Percentiles rank a stretch among this genome's conserved stretches.
These are phyloP conservation scores for Artibeus lituratus DNA, from an alignment of 2,797 vertebrate species.

Conservation along the genomic window DNA sequence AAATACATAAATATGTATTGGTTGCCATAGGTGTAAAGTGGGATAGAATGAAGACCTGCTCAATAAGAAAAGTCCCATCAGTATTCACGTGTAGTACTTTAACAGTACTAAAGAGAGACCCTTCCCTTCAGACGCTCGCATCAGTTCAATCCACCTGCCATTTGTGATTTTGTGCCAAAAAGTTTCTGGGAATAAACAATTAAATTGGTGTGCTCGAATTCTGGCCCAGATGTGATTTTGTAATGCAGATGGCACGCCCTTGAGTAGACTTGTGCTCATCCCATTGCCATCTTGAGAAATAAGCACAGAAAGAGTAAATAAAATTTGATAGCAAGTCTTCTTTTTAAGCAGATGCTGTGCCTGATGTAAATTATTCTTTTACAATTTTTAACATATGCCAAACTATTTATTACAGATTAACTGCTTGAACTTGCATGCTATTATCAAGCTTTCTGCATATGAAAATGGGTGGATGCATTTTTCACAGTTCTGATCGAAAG, in stretches of 20 bases:
- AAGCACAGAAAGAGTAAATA: constrained; percentile 48
- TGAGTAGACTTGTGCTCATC: not conserved
- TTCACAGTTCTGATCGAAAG: constrained; percentile 41
- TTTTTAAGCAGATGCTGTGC: constrained; percentile 57
- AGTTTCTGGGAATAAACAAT: constrained; percentile 51
- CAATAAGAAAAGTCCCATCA: not conserved
- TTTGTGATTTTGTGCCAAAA: not conserved
- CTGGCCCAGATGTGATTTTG: constrained; percentile 4
- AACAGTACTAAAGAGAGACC: not conserved
- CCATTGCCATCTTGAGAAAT: constrained; percentile 16
- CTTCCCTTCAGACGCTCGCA: not conserved
- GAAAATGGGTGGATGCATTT: constrained; percentile 36
- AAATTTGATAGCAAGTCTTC: constrained; percentile 54
- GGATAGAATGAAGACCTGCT: not conserved
- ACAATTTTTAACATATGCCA: constrained; percentile 62
- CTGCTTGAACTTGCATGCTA: constrained; percentile 55
- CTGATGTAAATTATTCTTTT: constrained; percentile 53
- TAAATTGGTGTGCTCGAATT: constrained; percentile 16
- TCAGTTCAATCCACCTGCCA: not conserved
- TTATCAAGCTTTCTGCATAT: constrained; percentile 32
- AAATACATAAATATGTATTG: not conserved
- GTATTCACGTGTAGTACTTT: not conserved
- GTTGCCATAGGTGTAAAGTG: not conserved
- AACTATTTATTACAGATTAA: constrained; percentile 67
- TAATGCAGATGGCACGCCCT: not conserved